Evolutionary conservation across 2,113 vertebrate genomes (phyloP), one percentile per base, ranked within the genome.

Genomic region (Pardalotus punctatus): DNA sequence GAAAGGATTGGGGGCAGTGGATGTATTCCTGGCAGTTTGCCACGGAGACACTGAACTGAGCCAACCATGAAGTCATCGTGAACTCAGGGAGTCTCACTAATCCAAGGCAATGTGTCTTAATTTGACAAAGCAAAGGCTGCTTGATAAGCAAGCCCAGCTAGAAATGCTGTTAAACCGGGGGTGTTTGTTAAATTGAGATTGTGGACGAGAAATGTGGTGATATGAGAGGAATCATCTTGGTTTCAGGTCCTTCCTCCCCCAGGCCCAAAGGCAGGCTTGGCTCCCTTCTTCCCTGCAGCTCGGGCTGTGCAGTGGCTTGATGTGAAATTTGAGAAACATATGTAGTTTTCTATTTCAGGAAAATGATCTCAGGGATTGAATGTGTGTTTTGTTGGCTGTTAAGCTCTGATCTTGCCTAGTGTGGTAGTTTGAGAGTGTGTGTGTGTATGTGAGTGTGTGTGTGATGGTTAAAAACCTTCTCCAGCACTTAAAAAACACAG

Each of bases 281-380:
- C 97, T 97, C 94, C 78, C 64, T 92, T 97, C 97, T 97, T 91
- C 95, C 89, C 93, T 95, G 96, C 96, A 97, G 96, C 97, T 97
- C 33, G 54, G 97, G 95, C 97, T 97, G 88, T 98, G 98, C 97
- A 97, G 97, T 98, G 98, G 97, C 98, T 98, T 98, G 97, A 98
- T 98, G 97, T 98, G 98, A 98, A 98, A 98, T 98, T 97, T 97
- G 98, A 98, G 98, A 98, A 98, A 97, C 97, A 94, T 97, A 98
- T 98, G 98, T 97, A 98, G 98, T 98, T 97, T 98, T 98, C 98
- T 98, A 98, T 98, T 98, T 98, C 97, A 98, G 98, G 98, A 98
- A 98, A 98, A 97, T 98, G 98, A 98, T 98, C 97, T 98, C 98
- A 98, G 95, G 97, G 96, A 97, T 98, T 97, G 97, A 97, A 95